Conservation (phyloP, 2,888 invertebrate species). For the Phymatocera aterrima region DNA sequence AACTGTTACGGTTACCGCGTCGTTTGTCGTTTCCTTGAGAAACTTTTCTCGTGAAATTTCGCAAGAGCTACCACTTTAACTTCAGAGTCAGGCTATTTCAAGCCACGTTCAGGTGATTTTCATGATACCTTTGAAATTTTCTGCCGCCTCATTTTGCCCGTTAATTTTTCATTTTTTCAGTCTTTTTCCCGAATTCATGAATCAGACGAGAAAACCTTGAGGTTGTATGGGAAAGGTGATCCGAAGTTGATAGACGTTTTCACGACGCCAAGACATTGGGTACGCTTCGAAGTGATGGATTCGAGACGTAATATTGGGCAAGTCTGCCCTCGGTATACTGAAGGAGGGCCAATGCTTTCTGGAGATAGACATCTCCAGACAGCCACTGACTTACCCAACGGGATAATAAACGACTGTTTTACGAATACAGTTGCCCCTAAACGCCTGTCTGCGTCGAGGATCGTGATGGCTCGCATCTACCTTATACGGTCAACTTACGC, state of each 20-base stretch:
- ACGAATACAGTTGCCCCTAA: slow-evolving; percentile 38
- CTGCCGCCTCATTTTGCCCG: background rate
- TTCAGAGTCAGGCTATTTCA: background rate
- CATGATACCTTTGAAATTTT: background rate
- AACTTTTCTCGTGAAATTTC: slow-evolving; percentile 24
- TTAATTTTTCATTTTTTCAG: background rate
- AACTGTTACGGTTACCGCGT: slow-evolving; percentile 1
- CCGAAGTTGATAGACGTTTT: slow-evolving; percentile 17
- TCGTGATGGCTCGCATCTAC: slow-evolving; percentile 34
- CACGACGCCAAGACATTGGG: slow-evolving; percentile 27
- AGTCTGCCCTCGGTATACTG: slow-evolving; percentile 25
- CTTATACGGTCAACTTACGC: slow-evolving; percentile 1
- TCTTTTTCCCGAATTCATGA: background rate
- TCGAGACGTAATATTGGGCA: slow-evolving; percentile 42
- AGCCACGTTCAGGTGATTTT: background rate
- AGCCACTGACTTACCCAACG: slow-evolving; percentile 38
- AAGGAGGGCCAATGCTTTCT: slow-evolving; percentile 34
- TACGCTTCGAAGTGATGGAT: slow-evolving; percentile 39
- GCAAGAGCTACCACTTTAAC: background rate
- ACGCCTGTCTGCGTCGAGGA: slow-evolving; percentile 36
- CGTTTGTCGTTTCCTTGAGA: background rate
- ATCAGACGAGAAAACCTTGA: background rate
- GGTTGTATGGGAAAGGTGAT: slow-evolving; percentile 23
- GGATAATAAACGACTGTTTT: slow-evolving; percentile 46
- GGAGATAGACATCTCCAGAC: slow-evolving; percentile 47